These are phyloP conservation scores for Rhadina sibilatrix DNA, from an alignment of 2,113 vertebrate species.

Conservation along the genomic window DNA sequence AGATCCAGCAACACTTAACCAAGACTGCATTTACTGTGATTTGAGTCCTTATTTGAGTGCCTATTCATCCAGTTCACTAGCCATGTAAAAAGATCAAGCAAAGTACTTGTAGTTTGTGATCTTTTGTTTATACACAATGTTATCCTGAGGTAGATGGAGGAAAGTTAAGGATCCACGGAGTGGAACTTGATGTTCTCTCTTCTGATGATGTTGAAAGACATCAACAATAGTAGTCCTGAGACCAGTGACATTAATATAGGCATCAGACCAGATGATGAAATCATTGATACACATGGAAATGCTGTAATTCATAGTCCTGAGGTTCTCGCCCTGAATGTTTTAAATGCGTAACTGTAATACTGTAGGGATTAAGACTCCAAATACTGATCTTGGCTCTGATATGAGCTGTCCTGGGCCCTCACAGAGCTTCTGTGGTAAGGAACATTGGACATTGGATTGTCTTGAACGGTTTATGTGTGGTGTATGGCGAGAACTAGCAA, in stretches of 20 bases:
- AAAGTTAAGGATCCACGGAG: background rate
- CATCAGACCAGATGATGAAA: background rate
- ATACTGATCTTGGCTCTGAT: background rate
- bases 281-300: background rate
- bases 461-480: background rate
- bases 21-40: background rate
- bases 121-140: background rate
- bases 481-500: background rate
- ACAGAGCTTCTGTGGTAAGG: background rate
- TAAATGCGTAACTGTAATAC: background rate
- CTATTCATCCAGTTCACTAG: background rate
- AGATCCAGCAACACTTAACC: background rate
- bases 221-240: background rate
- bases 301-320: background rate
- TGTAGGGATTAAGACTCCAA: background rate
- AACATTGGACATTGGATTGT: background rate
- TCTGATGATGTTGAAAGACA: background rate
- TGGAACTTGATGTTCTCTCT: background rate
- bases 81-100: background rate
- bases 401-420: background rate
- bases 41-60: background rate
- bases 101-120: background rate
- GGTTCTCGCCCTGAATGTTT: background rate
- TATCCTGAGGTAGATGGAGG: background rate
- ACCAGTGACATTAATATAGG: fast-evolving